phyloP scores from a whole-genome alignment of 1,140 invertebrate species.

The Lerema accius region DNA sequence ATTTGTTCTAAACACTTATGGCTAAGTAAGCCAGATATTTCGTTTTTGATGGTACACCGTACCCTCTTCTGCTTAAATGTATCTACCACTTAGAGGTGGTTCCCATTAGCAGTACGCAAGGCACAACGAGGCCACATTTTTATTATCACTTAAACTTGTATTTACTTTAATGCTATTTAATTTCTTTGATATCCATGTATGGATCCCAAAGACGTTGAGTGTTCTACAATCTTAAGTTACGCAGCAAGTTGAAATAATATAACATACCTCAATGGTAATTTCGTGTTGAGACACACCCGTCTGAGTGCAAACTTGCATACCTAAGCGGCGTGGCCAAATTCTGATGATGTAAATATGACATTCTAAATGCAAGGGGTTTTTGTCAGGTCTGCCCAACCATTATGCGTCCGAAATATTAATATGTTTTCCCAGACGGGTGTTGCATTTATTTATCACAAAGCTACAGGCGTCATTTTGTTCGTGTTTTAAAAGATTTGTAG shows the following conservation, averaged over 20 bases:
- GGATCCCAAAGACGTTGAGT: too few relatives aligned
- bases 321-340: conserved; percentile 26
- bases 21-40: too few relatives aligned
- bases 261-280: conserved; percentile 20
- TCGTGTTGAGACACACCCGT: conserved; percentile 26
- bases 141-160: too few relatives aligned
- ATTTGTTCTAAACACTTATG: too few relatives aligned
- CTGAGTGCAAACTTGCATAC: conserved; percentile 22
- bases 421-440: conserved; percentile 7
- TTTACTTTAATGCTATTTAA: too few relatives aligned
- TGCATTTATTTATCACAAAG: conserved; percentile 8
- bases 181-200: too few relatives aligned
- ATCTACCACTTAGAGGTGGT: too few relatives aligned
- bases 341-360: conserved; percentile 32
- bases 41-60: too few relatives aligned
- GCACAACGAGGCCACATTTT: too few relatives aligned
- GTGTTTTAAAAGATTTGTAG: background rate
- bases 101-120: too few relatives aligned
- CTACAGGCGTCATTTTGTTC: background rate
- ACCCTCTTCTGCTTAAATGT: too few relatives aligned
- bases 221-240: too few relatives aligned
- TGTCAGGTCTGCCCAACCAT: conserved; percentile 17
- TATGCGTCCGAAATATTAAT: conserved; percentile 30
- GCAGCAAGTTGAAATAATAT: background rate
- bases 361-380: conserved; percentile 23